Evolutionary conservation across 37 sponge, comb jelly and placozoan genomes (phyloP).

Genomic region (Crambe crambe): DNA sequence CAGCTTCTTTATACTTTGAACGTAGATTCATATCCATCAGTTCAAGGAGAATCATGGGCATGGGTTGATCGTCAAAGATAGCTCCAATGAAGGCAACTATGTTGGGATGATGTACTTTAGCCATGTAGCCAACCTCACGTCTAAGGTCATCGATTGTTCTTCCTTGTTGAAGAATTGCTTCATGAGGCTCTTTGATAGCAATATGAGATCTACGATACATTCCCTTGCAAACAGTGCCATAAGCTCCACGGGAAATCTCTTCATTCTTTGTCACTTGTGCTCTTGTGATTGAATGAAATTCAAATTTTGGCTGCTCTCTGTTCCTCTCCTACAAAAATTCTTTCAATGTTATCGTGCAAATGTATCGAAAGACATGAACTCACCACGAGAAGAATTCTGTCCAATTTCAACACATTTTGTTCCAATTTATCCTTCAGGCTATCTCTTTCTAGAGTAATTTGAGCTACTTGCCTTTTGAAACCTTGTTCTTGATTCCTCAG

Average conservation of each 20-base stretch:
- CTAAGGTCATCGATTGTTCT: conserved; percentile 13
- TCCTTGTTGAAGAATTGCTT: background rate
- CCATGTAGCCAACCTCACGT: conserved; percentile 61
- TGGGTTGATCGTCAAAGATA: too few relatives aligned
- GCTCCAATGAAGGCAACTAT: too few relatives aligned
- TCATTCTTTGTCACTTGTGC: background rate
- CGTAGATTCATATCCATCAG: conserved; percentile 66
- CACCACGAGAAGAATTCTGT: too few relatives aligned
- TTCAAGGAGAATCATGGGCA: conserved; percentile 66
- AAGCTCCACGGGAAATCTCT: conserved; percentile 26
- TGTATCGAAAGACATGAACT: too few relatives aligned
- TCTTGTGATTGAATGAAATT: background rate
- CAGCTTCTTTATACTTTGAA: too few relatives aligned
- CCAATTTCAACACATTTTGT: background rate
- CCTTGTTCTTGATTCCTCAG: too few relatives aligned
- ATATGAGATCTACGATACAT: conserved; percentile 14
- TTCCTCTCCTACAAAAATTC: too few relatives aligned
- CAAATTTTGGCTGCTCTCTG: too few relatives aligned
- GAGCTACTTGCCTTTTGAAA: too few relatives aligned
- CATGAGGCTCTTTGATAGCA: conserved; percentile 28
- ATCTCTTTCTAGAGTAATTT: too few relatives aligned
- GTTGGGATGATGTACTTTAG: conserved; percentile 50
- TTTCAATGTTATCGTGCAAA: too few relatives aligned
- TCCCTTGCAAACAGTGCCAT: conserved; percentile 19
- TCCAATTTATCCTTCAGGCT: background rate